A percentile compares a stretch with the other conserved stretches of the same genome.
These are phyloP conservation scores for Paramisgurnus dabryanus DNA, from an alignment of 2,113 vertebrate genomes.

Conservation along the genomic window DNA sequence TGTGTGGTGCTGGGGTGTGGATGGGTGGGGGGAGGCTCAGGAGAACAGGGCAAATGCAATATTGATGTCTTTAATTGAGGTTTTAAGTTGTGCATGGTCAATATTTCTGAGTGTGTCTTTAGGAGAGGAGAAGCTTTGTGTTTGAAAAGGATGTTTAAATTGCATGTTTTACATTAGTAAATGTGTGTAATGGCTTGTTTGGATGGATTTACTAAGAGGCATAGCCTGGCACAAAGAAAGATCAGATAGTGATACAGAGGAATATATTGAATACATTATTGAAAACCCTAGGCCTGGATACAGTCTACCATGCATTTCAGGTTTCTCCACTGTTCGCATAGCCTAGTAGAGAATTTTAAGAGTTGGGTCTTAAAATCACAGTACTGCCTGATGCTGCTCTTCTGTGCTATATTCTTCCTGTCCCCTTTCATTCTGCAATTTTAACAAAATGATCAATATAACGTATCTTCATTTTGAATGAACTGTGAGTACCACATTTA, in stretches of 20 bases:
- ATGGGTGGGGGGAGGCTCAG: conserved; percentile 54
- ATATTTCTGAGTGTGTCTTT: conserved; percentile 65
- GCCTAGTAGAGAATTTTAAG: background rate
- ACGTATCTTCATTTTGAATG: too few relatives aligned
- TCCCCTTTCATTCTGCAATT: too few relatives aligned
- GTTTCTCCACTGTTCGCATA: background rate
- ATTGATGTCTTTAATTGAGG: conserved; percentile 78
- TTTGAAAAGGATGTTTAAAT: conserved; percentile 62
- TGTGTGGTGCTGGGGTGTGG: conserved; percentile 43
- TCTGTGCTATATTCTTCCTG: conserved; percentile 8
- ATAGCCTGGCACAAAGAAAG: conserved; percentile 37
- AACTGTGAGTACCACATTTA: too few relatives aligned
- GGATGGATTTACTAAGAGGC: conserved; percentile 60
- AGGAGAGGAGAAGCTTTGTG: conserved; percentile 55
- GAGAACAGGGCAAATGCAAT: conserved; percentile 72
- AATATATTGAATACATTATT: conserved; percentile 11
- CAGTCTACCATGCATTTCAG: conserved; percentile 7
- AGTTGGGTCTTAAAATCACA: background rate
- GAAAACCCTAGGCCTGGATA: background rate
- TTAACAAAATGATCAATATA: too few relatives aligned
- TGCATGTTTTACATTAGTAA: conserved; percentile 68
- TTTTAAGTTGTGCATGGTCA: conserved; percentile 74
- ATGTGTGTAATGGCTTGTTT: conserved; percentile 67
- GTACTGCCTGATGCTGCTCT: background rate
- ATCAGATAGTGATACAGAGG: background rate